Evolutionary conservation across 1,140 invertebrate genomes (phyloP).

Genomic region (Linepithema humile): DNA sequence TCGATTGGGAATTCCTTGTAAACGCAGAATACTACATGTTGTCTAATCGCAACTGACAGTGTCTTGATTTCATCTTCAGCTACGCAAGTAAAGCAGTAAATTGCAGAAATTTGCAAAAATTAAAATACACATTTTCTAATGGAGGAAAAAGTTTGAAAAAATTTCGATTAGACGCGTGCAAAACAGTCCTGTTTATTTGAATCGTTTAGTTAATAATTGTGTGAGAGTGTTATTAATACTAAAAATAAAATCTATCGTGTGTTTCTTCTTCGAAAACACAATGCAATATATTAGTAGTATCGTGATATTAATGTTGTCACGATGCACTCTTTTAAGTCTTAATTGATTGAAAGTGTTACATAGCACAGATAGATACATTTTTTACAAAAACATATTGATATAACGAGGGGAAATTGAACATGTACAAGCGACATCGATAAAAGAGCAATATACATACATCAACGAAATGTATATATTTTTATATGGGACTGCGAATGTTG

Average conservation of each 20-base stretch:
- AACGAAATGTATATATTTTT: slow-evolving; percentile 21
- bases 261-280: neutral
- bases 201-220: no score
- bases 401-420: neutral
- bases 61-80: neutral
- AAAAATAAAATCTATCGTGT: no score
- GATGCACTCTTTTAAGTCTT: neutral
- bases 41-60: slow-evolving; percentile 1
- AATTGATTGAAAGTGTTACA: neutral
- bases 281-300: neutral
- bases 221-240: no score
- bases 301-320: neutral
- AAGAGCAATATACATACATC: slow-evolving; percentile 23
- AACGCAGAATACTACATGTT: slow-evolving; percentile 11
- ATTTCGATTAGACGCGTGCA: no score
- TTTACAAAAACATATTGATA: neutral
- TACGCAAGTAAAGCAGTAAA: neutral
- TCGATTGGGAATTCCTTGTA: slow-evolving; percentile 45
- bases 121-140: neutral
- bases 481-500: slow-evolving; percentile 38
- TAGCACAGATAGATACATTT: neutral
- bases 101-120: neutral
- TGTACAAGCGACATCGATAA: neutral
- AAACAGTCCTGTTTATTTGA: no score
- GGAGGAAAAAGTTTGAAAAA: no score